phyloP scores from a whole-genome alignment of 2,888 invertebrate species.

The Protonemura montana region DNA sequence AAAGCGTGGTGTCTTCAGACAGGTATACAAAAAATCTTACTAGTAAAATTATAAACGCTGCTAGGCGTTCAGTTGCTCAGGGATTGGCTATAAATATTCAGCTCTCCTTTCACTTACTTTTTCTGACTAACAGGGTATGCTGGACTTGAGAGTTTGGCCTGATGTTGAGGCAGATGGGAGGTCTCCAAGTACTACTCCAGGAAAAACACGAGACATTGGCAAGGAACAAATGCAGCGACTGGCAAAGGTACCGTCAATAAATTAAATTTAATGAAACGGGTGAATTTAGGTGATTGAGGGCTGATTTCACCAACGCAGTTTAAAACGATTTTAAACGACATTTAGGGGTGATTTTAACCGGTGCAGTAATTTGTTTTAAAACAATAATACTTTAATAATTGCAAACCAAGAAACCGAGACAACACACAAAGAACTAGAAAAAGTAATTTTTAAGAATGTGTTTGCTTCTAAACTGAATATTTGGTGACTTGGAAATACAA shows the following conservation, averaged over 20 bases:
- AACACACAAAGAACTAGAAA: no score
- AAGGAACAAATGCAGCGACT: constrained; percentile 89
- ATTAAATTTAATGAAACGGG: neutral
- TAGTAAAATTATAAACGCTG: no score
- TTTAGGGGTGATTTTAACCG: no score
- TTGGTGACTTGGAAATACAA: no score
- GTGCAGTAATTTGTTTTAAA: no score
- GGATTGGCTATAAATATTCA: neutral
- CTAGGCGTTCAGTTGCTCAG: no score
- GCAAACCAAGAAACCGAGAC: no score
- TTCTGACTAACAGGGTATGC: constrained; percentile 69
- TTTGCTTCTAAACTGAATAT: no score
- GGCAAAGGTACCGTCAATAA: constrained; percentile 66
- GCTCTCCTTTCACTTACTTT: neutral
- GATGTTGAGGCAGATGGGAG: constrained; percentile 81
- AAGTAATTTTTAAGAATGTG: no score
- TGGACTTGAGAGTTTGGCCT: constrained; percentile 92
- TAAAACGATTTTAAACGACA: no score
- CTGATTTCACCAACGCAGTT: no score
- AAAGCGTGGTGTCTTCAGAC: constrained; percentile 89
- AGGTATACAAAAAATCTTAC: constrained; percentile 68
- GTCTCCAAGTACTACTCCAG: constrained; percentile 78
- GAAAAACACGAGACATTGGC: constrained; percentile 80
- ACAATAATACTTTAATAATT: no score
- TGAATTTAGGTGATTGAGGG: neutral